phyloP scores from a whole-genome alignment of 2,888 invertebrate genomes.

The Tuberolachnus salignus region DNA sequence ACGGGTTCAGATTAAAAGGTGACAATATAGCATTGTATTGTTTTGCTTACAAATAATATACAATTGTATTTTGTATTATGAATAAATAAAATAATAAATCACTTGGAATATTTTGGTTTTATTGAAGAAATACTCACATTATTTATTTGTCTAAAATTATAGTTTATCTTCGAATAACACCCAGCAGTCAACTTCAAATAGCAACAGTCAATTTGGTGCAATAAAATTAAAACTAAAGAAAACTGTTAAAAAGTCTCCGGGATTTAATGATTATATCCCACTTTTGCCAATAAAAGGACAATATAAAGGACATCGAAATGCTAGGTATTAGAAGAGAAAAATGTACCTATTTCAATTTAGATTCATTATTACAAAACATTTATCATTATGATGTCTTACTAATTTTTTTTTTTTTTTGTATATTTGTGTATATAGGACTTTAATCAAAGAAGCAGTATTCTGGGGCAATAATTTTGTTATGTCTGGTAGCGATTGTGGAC shows the following conservation, averaged over 20 bases:
- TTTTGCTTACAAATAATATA: no score
- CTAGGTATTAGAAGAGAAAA: slow-evolving; percentile 65
- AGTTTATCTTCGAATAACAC: neutral
- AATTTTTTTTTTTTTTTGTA: neutral
- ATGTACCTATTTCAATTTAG: slow-evolving; percentile 58
- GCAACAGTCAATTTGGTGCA: neutral
- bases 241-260: neutral
- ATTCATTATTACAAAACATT: slow-evolving; percentile 57
- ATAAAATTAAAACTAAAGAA: neutral
- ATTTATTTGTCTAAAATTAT: neutral
- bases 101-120: no score
- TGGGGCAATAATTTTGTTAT: slow-evolving; percentile 82
- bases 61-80: no score
- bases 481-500: slow-evolving; percentile 89
- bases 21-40: no score
- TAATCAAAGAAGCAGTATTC: slow-evolving; percentile 64
- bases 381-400: neutral
- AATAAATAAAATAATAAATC: no score
- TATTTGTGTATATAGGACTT: slow-evolving; percentile 34
- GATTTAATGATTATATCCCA: slow-evolving; percentile 48
- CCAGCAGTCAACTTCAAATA: slow-evolving; percentile 23
- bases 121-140: neutral
- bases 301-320: slow-evolving; percentile 80
- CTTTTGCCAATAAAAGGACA: slow-evolving; percentile 67
- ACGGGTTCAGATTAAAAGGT: no score